These are phyloP conservation scores for Charadrius vociferus DNA, from an alignment of 2,113 vertebrate genomes.

Conservation along the genomic window DNA sequence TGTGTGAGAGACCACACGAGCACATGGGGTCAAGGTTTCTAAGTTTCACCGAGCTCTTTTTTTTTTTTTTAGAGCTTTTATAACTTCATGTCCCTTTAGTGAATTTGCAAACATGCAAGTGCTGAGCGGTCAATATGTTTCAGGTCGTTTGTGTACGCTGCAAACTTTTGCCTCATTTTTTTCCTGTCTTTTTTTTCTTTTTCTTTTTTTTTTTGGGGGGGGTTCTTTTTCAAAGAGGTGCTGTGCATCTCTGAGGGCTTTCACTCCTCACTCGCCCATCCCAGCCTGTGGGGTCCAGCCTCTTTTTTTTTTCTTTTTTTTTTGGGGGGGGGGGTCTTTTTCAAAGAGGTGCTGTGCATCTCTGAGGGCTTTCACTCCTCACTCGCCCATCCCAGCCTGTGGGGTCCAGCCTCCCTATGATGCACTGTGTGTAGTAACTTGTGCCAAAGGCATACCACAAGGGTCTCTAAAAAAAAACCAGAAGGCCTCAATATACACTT, in stretches of 20 bases:
- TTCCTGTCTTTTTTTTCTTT: neutral
- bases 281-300: accelerated
- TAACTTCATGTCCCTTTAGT: neutral
- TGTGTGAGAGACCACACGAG: neutral
- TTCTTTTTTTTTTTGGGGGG: neutral
- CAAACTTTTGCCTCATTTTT: neutral
- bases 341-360: neutral
- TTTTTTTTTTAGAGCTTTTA: neutral
- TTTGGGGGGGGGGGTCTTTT: accelerated
- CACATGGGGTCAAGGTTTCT: neutral
- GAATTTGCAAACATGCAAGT: neutral
- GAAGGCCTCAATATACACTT: neutral
- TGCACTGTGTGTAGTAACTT: neutral
- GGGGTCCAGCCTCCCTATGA: accelerated
- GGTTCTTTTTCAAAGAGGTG: neutral
- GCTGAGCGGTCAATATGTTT: neutral
- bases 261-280: accelerated
- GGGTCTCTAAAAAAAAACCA: neutral
- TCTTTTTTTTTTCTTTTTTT: neutral
- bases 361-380: neutral
- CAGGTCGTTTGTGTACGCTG: neutral
- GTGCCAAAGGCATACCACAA: neutral
- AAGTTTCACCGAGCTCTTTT: neutral
- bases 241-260: neutral
- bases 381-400: accelerated